A percentile compares a stretch with the other conserved stretches of the same genome.
Conservation (phyloP, 2,888 invertebrate species). For the Odontothrips loti region DNA sequence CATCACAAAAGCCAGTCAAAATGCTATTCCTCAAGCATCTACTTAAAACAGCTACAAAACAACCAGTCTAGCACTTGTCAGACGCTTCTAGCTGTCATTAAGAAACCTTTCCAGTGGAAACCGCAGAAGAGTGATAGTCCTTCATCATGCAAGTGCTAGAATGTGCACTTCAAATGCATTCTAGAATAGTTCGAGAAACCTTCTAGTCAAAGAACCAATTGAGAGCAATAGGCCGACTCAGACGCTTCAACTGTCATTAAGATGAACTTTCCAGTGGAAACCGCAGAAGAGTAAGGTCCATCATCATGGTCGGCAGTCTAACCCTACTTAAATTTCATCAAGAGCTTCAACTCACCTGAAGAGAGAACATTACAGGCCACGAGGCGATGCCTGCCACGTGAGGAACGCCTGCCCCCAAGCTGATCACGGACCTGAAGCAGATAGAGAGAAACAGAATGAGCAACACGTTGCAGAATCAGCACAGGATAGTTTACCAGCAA, state of each 20-base stretch:
- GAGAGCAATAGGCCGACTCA: not conserved
- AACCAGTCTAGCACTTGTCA: not conserved
- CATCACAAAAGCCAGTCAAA: not conserved
- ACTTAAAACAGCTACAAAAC: too few relatives aligned
- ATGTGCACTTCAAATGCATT: not conserved
- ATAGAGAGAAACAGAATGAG: not conserved
- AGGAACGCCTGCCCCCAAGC: not conserved
- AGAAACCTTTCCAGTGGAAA: slow-evolving; percentile 7
- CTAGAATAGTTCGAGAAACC: too few relatives aligned
- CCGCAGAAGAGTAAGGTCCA: not conserved
- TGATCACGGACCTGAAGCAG: not conserved
- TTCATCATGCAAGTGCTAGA: not conserved
- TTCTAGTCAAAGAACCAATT: too few relatives aligned
- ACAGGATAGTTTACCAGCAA: not conserved
- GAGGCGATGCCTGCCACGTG: not conserved
- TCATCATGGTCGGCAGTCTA: not conserved
- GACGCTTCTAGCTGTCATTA: slow-evolving; percentile 14
- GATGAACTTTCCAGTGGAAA: slow-evolving; percentile 1
- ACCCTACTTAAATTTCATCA: not conserved
- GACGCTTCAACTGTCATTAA: not conserved
- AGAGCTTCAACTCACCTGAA: not conserved
- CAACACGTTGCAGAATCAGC: not conserved
- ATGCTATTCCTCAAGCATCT: too few relatives aligned
- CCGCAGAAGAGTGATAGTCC: slow-evolving; percentile 9
- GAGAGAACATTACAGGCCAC: not conserved